phyloP scores from a whole-genome alignment of 1,140 invertebrate genomes.

The Lepidurus apus region DNA sequence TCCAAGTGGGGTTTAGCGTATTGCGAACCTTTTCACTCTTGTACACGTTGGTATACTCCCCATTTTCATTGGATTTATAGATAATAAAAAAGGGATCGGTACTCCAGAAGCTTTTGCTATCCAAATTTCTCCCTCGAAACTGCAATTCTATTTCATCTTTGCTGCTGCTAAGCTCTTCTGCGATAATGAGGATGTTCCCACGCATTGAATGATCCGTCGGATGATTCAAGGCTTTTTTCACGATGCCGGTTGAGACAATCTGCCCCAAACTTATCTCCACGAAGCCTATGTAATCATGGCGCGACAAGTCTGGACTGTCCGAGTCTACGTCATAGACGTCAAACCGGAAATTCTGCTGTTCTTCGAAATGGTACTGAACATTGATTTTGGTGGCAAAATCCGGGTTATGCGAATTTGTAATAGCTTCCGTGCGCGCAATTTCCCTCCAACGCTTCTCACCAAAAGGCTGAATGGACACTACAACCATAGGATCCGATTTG shows the following conservation, averaged over 20 bases:
- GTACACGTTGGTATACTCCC: constrained; percentile 27
- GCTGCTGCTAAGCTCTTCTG: constrained; percentile 26
- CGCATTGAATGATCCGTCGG: background rate
- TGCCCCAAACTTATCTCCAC: constrained; percentile 52
- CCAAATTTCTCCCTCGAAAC: constrained; percentile 25
- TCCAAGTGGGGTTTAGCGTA: constrained; percentile 27
- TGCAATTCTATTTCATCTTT: constrained; percentile 32
- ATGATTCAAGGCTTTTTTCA: constrained; percentile 20
- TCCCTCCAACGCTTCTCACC: constrained; percentile 51
- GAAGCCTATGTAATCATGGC: constrained; percentile 56
- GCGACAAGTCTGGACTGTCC: constrained; percentile 45
- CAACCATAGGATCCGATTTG: constrained; percentile 59
- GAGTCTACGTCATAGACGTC: constrained; percentile 55
- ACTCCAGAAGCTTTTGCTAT: constrained; percentile 26
- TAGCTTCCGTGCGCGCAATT: constrained; percentile 54
- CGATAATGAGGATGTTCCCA: constrained; percentile 29
- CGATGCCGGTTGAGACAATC: constrained; percentile 44
- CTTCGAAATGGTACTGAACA: constrained; percentile 47
- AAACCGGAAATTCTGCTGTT: constrained; percentile 51
- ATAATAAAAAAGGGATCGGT: constrained; percentile 29
- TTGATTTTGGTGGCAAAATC: constrained; percentile 54
- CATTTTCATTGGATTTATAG: constrained; percentile 37
- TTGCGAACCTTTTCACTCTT: background rate
- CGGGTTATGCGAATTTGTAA: constrained; percentile 55
- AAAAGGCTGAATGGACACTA: constrained; percentile 51